A percentile compares a stretch with the other conserved stretches of the same genome.
These are phyloP conservation scores for Lasioglossum calceatum DNA, from an alignment of 2,888 invertebrate species.

Conservation along the genomic window DNA sequence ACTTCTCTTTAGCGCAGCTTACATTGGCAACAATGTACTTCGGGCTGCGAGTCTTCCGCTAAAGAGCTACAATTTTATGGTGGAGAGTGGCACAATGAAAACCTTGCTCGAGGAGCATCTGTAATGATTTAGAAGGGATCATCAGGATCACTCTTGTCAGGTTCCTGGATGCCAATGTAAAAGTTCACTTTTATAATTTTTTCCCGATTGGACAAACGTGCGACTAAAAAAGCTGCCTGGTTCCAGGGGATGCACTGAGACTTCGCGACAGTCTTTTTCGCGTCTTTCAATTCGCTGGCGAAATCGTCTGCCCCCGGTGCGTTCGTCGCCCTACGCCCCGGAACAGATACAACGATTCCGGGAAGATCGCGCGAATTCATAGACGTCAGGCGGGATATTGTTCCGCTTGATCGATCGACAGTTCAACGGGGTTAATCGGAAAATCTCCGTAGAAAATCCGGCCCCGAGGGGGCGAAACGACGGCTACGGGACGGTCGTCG, in stretches of 20 bases:
- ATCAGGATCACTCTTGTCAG: too few species aligned
- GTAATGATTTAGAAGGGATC: too few species aligned
- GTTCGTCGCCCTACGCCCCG: not conserved
- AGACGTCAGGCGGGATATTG: constrained; percentile 54
- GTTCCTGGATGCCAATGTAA: too few species aligned
- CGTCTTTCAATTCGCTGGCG: constrained; percentile 11
- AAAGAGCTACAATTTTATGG: constrained; percentile 6
- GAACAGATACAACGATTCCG: constrained; percentile 31
- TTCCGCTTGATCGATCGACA: constrained; percentile 66
- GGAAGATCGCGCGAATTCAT: constrained; percentile 55
- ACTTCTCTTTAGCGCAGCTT: not conserved
- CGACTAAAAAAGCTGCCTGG: not conserved
- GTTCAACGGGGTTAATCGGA: constrained; percentile 71
- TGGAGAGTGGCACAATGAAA: not conserved
- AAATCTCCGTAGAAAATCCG: constrained; percentile 68
- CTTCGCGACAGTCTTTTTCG: not conserved
- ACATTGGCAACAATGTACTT: not conserved
- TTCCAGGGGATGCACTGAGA: not conserved
- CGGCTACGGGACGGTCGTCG: constrained; percentile 46
- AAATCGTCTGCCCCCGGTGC: not conserved
- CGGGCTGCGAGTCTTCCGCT: not conserved
- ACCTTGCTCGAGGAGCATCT: not conserved
- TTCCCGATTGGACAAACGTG: not conserved
- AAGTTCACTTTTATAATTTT: too few species aligned
- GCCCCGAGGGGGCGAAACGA: constrained; percentile 35